Evolutionary conservation across 2,113 vertebrate species (phyloP).

Genomic region (Coptodon bakossiorum): DNA sequence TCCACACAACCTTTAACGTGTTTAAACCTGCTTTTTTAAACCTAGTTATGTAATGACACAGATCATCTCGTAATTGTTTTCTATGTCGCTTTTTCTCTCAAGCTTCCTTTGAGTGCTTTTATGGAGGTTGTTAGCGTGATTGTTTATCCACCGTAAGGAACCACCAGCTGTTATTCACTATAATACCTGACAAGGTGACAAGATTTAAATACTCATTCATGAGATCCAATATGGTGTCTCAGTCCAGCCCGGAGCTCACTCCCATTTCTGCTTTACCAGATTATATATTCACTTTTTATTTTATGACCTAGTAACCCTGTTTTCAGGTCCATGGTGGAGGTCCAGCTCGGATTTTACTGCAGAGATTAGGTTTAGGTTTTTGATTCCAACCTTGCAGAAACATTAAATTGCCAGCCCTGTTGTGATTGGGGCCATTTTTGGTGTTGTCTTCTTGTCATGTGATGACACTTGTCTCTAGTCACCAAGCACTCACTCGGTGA

Average conservation of each 20-base stretch:
- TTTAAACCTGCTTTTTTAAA: background rate
- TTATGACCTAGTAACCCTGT: background rate
- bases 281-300: background rate
- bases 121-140: background rate
- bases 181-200: background rate
- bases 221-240: background rate
- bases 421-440: background rate
- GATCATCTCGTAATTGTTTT: background rate
- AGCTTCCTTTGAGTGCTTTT: background rate
- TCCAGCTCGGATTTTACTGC: background rate
- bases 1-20: background rate
- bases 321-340: background rate
- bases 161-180: background rate
- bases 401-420: background rate
- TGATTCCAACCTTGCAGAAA: background rate
- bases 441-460: background rate
- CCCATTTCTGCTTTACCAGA: background rate
- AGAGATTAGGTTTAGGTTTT: background rate
- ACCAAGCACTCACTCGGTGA: background rate
- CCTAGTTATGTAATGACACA: background rate
- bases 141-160: background rate
- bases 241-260: background rate
- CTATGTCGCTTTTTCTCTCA: background rate
- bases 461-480: background rate
- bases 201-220: background rate